Conservation (phyloP, 2,113 vertebrate species). For the Alethe castanea region DNA sequence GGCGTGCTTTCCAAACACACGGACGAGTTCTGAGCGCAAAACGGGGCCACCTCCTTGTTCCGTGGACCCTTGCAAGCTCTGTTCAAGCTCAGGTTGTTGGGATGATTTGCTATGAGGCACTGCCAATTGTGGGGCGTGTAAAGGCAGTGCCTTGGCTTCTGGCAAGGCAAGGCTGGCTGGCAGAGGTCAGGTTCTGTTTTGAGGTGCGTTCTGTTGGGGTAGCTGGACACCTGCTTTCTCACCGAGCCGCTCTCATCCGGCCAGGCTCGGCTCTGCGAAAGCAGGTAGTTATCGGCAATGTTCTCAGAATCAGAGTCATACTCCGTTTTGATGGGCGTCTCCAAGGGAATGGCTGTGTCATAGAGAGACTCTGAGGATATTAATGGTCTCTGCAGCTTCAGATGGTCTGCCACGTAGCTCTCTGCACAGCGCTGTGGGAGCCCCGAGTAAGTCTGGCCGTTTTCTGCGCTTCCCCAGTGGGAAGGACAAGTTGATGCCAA, state of each 20-base stretch:
- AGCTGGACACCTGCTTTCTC: slow-evolving; percentile 69
- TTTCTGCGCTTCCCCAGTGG: slow-evolving; percentile 68
- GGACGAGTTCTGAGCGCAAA: slow-evolving; percentile 73
- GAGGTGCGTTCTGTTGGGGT: slow-evolving; percentile 77
- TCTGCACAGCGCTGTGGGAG: slow-evolving; percentile 73
- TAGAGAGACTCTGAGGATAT: slow-evolving; percentile 64
- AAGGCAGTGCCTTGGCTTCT: slow-evolving; percentile 75
- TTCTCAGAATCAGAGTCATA: slow-evolving; percentile 86
- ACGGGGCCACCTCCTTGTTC: slow-evolving; percentile 74
- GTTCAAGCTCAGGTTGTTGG: slow-evolving; percentile 43
- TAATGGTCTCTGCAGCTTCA: slow-evolving; percentile 75
- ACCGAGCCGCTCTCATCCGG: slow-evolving; percentile 56
- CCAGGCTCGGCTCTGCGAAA: slow-evolving; percentile 71
- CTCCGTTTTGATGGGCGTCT: slow-evolving; percentile 88
- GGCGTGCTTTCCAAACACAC: slow-evolving; percentile 74
- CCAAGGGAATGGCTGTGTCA: slow-evolving; percentile 69
- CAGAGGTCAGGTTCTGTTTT: slow-evolving; percentile 82
- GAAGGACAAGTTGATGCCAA: slow-evolving; percentile 69
- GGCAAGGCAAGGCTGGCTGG: slow-evolving; percentile 76
- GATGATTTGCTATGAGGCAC: slow-evolving; percentile 67
- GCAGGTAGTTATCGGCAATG: slow-evolving; percentile 63
- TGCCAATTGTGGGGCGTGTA: slow-evolving; percentile 71
- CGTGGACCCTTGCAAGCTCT: slow-evolving; percentile 68
- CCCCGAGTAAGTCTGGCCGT: slow-evolving; percentile 66
- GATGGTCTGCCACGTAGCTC: slow-evolving; percentile 68